Percentiles rank a stretch among this genome's conserved stretches.
Conservation (phyloP, 2,113 vertebrate genomes). For the Trogon melanurus region DNA sequence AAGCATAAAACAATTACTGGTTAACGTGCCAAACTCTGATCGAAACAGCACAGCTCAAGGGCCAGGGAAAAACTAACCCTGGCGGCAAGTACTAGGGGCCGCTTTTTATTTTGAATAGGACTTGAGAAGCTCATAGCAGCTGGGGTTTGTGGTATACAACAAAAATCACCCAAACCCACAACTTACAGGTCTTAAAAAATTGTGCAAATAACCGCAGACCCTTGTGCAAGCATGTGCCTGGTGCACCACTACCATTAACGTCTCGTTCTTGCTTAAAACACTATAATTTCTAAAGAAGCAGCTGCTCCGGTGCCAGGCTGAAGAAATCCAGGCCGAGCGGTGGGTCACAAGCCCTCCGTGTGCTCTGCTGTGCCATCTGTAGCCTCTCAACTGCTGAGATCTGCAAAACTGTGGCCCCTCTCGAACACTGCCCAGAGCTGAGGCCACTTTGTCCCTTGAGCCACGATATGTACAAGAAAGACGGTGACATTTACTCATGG, state of each 20-base stretch:
- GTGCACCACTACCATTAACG: not conserved
- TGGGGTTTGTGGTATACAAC: not conserved
- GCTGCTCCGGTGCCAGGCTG: not conserved
- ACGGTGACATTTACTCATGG: not conserved
- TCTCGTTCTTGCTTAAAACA: not conserved
- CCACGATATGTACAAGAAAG: fast-evolving
- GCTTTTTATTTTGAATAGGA: not conserved
- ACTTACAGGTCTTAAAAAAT: not conserved
- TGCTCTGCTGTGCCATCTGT: not conserved
- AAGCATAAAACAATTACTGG: not conserved
- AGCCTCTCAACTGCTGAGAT: not conserved
- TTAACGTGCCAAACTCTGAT: constrained; percentile 2
- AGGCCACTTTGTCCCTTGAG: not conserved
- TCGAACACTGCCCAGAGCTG: not conserved
- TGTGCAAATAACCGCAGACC: not conserved
- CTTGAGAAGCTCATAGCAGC: not conserved
- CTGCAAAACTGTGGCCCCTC: not conserved
- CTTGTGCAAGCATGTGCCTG: not conserved
- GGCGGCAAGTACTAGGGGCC: not conserved
- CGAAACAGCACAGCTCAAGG: not conserved
- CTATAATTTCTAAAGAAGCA: not conserved
- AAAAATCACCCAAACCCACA: not conserved
- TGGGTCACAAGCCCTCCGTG: not conserved
- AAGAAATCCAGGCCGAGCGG: not conserved
- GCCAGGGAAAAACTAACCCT: not conserved